Conservation (phyloP, 2,888 invertebrate species). For the Crepidodera aurea region DNA sequence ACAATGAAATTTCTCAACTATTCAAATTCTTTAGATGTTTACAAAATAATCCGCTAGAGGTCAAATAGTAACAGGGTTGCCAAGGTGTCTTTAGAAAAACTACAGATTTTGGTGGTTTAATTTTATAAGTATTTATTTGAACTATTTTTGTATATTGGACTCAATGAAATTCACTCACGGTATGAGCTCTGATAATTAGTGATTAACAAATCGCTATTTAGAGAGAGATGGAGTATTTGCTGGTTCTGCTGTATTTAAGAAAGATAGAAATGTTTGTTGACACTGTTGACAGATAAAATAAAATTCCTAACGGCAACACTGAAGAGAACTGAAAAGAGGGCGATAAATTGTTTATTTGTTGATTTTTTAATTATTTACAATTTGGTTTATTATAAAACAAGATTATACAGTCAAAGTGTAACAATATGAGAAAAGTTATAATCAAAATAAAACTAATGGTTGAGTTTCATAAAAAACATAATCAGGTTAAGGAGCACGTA, state of each 20-base stretch:
- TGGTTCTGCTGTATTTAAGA: too few species aligned
- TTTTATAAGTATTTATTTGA: too few species aligned
- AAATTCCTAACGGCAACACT: too few species aligned
- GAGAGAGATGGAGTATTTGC: too few species aligned
- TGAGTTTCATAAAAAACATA: conserved; percentile 28
- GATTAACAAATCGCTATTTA: too few species aligned
- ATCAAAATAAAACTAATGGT: conserved; percentile 30
- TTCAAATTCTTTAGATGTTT: background rate
- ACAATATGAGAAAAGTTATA: conserved; percentile 7
- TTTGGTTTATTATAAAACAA: background rate
- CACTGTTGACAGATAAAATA: too few species aligned
- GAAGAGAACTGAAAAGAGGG: conserved; percentile 12
- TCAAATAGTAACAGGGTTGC: background rate
- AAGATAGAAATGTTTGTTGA: too few species aligned
- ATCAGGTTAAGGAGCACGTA: conserved; percentile 51
- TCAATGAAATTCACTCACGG: too few species aligned
- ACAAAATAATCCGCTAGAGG: background rate
- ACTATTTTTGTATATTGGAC: too few species aligned
- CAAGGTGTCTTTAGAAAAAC: too few species aligned
- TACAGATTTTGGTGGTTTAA: too few species aligned
- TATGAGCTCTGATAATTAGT: too few species aligned
- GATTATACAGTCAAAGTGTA: background rate
- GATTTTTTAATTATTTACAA: background rate
- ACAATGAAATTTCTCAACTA: background rate
- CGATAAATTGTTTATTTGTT: conserved; percentile 24